These are phyloP conservation scores for Sparus aurata DNA, from an alignment of 2,797 vertebrate species.

Conservation along the genomic window DNA sequence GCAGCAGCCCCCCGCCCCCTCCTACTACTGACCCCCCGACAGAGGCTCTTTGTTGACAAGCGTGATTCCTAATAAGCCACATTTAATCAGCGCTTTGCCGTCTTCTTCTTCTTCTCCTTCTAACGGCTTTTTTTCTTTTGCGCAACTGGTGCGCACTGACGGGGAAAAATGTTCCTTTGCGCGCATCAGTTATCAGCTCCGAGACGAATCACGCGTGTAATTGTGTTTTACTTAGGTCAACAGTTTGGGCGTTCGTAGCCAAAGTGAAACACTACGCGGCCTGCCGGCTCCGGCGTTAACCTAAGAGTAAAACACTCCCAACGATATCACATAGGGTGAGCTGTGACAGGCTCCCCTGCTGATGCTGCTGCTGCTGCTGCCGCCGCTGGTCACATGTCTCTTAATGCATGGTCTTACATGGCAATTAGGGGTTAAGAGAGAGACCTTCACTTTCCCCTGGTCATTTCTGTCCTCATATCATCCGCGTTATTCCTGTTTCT, in stretches of 20 bases:
- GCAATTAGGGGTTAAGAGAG: conserved; percentile 50
- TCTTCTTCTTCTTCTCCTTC: conserved; percentile 16
- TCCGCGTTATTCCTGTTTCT: conserved; percentile 44
- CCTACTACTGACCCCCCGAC: conserved; percentile 55
- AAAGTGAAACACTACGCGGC: conserved; percentile 30
- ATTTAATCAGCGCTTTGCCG: conserved; percentile 52
- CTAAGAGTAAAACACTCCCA: conserved; percentile 23
- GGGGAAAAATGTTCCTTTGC: conserved; percentile 21
- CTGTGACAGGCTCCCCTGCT: conserved; percentile 33
- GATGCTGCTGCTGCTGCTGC: too few relatives aligned
- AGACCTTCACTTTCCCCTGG: conserved; percentile 42
- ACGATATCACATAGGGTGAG: conserved; percentile 28
- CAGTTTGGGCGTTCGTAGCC: conserved; percentile 35
- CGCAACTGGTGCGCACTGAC: conserved; percentile 41
- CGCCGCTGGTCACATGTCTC: conserved; percentile 27
- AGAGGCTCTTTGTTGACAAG: conserved; percentile 80
- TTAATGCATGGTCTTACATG: conserved; percentile 36
- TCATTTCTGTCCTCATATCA: conserved; percentile 36
- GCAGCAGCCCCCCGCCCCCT: conserved; percentile 29
- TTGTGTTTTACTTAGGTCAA: conserved; percentile 58
- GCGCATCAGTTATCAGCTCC: conserved; percentile 46
- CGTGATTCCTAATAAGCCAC: conserved; percentile 69
- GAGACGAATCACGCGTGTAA: conserved; percentile 56
- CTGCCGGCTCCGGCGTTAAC: conserved; percentile 37
- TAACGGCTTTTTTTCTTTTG: neutral